Conservation (phyloP, 2,888 invertebrate species). For the Rosalia funebris region DNA sequence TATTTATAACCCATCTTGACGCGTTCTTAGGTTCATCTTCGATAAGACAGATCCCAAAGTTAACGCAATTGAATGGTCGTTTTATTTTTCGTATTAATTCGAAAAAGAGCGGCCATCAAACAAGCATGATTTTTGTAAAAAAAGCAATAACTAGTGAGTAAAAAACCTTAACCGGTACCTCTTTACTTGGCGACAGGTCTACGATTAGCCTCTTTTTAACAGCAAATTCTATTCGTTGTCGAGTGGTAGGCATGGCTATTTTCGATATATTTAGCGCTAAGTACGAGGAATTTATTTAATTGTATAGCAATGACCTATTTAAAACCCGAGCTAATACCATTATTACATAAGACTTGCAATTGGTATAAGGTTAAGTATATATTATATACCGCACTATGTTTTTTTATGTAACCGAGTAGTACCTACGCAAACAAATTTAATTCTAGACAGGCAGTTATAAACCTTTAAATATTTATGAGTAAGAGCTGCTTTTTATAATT, state of each 20-base stretch:
- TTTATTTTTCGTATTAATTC: no score
- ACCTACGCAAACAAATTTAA: not conserved
- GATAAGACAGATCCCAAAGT: not conserved
- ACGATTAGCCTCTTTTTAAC: slow-evolving; percentile 18
- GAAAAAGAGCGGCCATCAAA: no score
- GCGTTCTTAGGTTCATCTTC: not conserved
- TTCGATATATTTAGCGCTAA: not conserved
- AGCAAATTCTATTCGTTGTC: slow-evolving; percentile 6
- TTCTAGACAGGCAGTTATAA: not conserved
- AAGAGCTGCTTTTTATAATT: slow-evolving; percentile 9
- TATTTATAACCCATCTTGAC: slow-evolving; percentile 19
- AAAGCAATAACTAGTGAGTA: no score
- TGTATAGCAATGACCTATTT: slow-evolving; percentile 5
- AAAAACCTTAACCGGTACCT: slow-evolving; percentile 23
- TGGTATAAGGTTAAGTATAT: no score
- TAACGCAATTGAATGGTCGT: no score
- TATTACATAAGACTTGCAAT: no score
- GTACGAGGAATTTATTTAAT: slow-evolving; percentile 9
- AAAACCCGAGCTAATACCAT: slow-evolving; percentile 1
- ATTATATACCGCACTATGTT: no score
- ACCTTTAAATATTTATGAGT: slow-evolving; percentile 9
- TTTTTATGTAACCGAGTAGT: not conserved
- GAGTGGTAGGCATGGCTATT: slow-evolving; percentile 1
- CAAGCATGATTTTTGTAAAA: no score
- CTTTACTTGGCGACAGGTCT: slow-evolving; percentile 5